Evolutionary conservation across 2,113 vertebrate genomes (phyloP).

Genomic region (Planiliza haematocheilus): DNA sequence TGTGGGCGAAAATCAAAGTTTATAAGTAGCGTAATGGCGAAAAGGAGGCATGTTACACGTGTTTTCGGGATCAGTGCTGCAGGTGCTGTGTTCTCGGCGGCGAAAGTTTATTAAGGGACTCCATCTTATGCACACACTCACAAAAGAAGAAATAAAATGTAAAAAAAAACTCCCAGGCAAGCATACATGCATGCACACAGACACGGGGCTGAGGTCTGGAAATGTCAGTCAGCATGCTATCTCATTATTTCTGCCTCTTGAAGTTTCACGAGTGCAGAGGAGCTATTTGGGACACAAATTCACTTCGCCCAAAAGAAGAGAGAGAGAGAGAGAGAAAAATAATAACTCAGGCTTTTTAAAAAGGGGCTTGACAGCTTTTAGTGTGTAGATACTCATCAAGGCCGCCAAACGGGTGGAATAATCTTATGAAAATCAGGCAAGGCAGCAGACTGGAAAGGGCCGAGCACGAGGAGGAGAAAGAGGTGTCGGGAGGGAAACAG

Average conservation of each 20-base stretch:
- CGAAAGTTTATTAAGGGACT: conserved; percentile 24
- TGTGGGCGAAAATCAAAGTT: too few relatives aligned
- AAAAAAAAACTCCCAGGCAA: too few relatives aligned
- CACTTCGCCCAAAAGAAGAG: conserved; percentile 42
- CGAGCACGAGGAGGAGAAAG: conserved; percentile 36
- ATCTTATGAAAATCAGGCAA: conserved; percentile 74
- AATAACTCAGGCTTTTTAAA: conserved; percentile 63
- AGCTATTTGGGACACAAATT: conserved; percentile 78
- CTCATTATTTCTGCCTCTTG: conserved; percentile 79
- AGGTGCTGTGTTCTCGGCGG: conserved; percentile 5
- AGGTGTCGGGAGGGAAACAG: conserved; percentile 17
- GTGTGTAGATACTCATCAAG: conserved; percentile 73
- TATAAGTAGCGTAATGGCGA: too few relatives aligned
- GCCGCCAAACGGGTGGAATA: conserved; percentile 73
- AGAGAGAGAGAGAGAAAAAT: conserved; percentile 1
- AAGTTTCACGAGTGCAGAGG: conserved; percentile 71
- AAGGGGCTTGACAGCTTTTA: conserved; percentile 73
- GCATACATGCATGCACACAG: conserved; percentile 9
- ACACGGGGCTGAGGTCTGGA: conserved; percentile 64
- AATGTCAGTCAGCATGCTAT: conserved; percentile 73
- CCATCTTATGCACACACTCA: neutral
- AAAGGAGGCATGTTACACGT: too few relatives aligned
- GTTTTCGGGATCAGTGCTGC: neutral
- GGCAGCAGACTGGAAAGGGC: conserved; percentile 67
- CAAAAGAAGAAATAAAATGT: conserved; percentile 5